Percentiles rank a stretch among this genome's conserved stretches.
phyloP scores from a whole-genome alignment of 2,113 vertebrate species.

The Chloropsis cyanopogon region DNA sequence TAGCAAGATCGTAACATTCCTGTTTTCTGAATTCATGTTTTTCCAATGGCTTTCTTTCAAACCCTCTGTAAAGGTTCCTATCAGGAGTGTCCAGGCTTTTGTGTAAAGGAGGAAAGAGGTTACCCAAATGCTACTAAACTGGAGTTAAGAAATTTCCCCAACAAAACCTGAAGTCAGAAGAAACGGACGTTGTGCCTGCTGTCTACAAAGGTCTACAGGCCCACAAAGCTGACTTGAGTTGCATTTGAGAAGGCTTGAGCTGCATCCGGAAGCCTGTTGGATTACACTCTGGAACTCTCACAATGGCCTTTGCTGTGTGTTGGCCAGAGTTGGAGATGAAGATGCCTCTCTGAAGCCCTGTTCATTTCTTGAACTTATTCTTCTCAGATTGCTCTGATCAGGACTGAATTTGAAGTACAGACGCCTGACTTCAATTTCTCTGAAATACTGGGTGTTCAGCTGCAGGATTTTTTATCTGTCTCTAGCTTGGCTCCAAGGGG shows the following conservation, averaged over 20 bases:
- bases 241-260: background rate
- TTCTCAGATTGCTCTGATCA: background rate
- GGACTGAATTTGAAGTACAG: background rate
- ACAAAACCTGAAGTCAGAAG: background rate
- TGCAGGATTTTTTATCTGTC: conserved; percentile 22
- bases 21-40: background rate
- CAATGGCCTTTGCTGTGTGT: background rate
- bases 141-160: background rate
- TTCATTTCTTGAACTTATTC: background rate
- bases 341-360: background rate
- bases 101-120: background rate
- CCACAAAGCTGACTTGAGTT: background rate
- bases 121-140: background rate
- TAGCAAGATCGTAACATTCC: background rate
- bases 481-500: conserved; percentile 12
- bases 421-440: background rate
- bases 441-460: background rate
- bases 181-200: background rate
- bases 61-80: background rate
- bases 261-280: background rate
- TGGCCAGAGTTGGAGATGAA: background rate
- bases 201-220: background rate
- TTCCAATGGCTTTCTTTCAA: background rate
- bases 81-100: background rate
- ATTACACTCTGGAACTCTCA: background rate